Base-by-base conservation (phyloP, 2,888 invertebrate species). In the Rhopalosiphum nymphaeae region DNA sequence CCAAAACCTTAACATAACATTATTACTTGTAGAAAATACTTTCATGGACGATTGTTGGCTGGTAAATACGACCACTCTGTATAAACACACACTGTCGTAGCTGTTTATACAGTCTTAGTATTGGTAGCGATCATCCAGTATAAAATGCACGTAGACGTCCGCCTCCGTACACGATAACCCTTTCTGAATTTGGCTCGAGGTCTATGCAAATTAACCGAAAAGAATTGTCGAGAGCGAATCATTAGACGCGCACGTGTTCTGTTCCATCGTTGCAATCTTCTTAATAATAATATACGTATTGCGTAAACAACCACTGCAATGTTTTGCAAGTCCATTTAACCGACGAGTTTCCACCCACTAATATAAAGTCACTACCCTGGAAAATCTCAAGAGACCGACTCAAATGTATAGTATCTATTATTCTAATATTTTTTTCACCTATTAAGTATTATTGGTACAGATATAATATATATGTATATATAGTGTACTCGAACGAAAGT, bases 121-220 rank as follows among this genome's bases (percentile, higher is more conserved):
- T 78, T 78, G 78, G 78, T 78, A 36, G 78, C 36, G 21, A 78
- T 78, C 78, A 36, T 78, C 78, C 36, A 9, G 21, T 21, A 78
- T 78, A 78, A 36, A 21, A 9, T 21, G 36, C 78, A 78, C 36
- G 78, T 78, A 78, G 36, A 21, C 7, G 21, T 42, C 78, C 78
- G 36, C 78, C 78, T 2, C 36, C 21, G 21, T 9, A 78, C 36
- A 78, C 36, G 21, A 78, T 21, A 67, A 67, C 90, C 90, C 90
- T 67, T 90, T 49, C 56, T 36, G 10, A 25, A 53, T 56, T 78
- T 78, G 67, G 90, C 90, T 46, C 49, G 46, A 44, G 46, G 67
- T n/a, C 67, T 90, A 90, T 90, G 90, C 67, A 90, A 90, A 90
- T 90, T 67, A 90, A 90, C 67, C 67, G 67, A 46, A 78, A 78